Conservation (phyloP, 1,140 invertebrate genomes). For the Trissolcus basalis region DNA sequence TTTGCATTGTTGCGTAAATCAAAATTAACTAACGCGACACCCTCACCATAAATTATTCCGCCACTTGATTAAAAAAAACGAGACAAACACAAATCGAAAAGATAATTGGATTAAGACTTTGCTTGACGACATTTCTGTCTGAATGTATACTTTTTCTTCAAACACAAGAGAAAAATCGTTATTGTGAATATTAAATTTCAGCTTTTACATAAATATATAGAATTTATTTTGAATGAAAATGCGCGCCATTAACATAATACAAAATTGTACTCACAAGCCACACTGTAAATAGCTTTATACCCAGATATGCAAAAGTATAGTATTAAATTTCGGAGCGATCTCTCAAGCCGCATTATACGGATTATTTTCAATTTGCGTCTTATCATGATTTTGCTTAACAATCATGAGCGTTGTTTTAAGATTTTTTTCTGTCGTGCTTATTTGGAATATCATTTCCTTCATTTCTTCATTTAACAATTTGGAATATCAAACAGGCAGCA, state of each 20-base stretch:
- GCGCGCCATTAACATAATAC: not conserved
- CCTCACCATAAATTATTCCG: too few species aligned
- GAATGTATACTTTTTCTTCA: too few species aligned
- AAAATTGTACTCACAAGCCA: constrained; percentile 23
- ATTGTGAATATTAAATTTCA: too few species aligned
- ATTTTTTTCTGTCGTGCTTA: not conserved
- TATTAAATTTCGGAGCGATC: constrained; percentile 31
- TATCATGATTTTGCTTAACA: constrained; percentile 21
- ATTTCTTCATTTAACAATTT: not conserved
- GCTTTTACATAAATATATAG: constrained; percentile 2
- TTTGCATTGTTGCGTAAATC: constrained; percentile 7
- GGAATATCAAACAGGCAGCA: too few species aligned
- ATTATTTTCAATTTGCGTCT: constrained; percentile 34
- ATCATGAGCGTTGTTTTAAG: constrained; percentile 5
- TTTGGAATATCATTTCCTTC: not conserved
- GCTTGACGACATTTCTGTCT: too few species aligned
- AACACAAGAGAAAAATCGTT: too few species aligned
- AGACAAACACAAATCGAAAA: too few species aligned
- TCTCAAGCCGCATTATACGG: constrained; percentile 22
- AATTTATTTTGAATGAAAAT: constrained; percentile 17
- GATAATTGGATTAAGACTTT: too few species aligned
- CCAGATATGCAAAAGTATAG: constrained; percentile 17
- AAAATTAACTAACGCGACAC: too few species aligned
- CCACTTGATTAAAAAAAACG: too few species aligned
- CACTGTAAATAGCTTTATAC: constrained; percentile 12